Evolutionary conservation across 2,888 invertebrate genomes (phyloP), one percentile per base, ranked within the genome.

Genomic region (Phaedon cochleariae): DNA sequence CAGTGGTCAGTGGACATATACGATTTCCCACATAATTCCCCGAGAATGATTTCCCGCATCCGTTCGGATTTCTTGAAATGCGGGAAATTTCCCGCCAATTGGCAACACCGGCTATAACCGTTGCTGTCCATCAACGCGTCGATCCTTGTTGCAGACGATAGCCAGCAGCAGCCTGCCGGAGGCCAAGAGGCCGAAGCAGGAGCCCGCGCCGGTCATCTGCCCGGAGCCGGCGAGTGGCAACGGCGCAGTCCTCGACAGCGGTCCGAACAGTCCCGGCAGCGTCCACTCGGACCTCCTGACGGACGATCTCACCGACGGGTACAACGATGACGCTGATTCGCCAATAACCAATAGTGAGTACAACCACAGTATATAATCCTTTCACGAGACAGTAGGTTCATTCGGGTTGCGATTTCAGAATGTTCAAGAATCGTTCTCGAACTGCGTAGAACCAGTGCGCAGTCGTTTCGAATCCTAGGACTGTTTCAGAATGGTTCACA

Each of bases 251-350:
- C 51, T 75, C 22, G 84, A 85, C 65, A 85, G 85, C 59, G 82
- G 81, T 5, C 84, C 85, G 4, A 83, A 82, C 54, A 87, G 87
- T 72, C 87, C 87, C n/a, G 75, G 77, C 34, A 82, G 82, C 72
- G 77, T 79, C 62, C 75, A 78, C 67, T 82, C 80, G 4, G 81
- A 81, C 62, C 66, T 80, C 52, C 57, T 78, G 46, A 75, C 76
- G 12, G 80, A 72, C 71, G 83, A 77, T 59, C 69, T 78, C 37
- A 70, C 73, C 21, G 83, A 83, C 60, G 57, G 74, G 21, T 77
- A 77, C 52, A 76, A 78, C 52, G 83, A 81, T 62, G 83, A 83
- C 54, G 79, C 77, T 54, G 82, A 82, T 59, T 73, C 80, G 7
- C 74, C 79, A 52, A 76, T 80, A 57, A 80, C 76, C 46, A 80